A percentile compares a stretch with the other conserved stretches of the same genome.
Evolutionary conservation across 2,113 vertebrate genomes (phyloP).

Genomic region (Tapirus terrestris): DNA sequence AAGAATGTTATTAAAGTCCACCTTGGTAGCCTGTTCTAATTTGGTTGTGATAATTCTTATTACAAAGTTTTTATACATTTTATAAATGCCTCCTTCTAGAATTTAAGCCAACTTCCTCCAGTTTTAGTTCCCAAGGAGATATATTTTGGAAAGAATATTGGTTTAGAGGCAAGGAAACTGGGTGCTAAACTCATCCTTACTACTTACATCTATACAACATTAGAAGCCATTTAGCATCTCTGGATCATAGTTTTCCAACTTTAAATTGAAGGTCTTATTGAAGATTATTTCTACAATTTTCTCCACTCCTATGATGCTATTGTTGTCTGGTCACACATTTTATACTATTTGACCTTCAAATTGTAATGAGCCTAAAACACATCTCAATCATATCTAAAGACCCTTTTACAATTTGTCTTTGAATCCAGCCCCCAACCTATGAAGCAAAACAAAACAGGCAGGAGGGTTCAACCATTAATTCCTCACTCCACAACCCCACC

Average conservation of each 20-base stretch:
- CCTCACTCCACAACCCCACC: background rate
- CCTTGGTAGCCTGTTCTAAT: background rate
- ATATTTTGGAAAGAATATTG: conserved; percentile 29
- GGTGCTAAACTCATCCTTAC: background rate
- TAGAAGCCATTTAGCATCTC: background rate
- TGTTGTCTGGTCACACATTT: background rate
- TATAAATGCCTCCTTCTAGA: conserved; percentile 29
- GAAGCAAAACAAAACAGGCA: background rate
- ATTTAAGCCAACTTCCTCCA: conserved; percentile 48
- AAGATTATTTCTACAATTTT: background rate
- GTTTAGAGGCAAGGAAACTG: background rate
- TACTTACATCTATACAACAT: background rate
- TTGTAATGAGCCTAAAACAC: background rate
- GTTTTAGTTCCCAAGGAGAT: background rate
- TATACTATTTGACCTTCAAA: background rate
- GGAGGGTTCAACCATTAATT: background rate
- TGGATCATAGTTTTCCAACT: background rate
- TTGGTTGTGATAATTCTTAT: background rate
- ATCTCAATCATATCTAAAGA: background rate
- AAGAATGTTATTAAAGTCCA: background rate
- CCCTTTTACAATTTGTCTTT: background rate
- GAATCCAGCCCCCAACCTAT: background rate
- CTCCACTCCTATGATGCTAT: background rate
- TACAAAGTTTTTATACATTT: background rate
- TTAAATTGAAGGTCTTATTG: background rate